A percentile compares a stretch with the other conserved stretches of the same genome.
These are phyloP conservation scores for Dryococelus australis DNA, from an alignment of 2,888 invertebrate species.

Conservation along the genomic window DNA sequence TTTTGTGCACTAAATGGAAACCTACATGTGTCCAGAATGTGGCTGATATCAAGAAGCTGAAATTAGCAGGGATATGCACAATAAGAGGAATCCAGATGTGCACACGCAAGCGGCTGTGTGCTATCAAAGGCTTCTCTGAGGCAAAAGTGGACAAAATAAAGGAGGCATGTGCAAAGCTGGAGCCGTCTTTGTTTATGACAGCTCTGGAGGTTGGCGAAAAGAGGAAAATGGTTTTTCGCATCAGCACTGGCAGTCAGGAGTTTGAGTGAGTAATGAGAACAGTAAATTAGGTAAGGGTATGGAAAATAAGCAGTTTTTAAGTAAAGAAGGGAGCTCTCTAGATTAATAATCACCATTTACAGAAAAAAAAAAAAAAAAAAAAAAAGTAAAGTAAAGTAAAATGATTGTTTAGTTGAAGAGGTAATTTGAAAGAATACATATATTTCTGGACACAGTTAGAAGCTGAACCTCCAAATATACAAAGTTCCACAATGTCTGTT, in stretches of 20 bases:
- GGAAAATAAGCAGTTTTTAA: no score
- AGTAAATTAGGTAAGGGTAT: no score
- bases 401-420: no score
- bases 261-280: slow-evolving; percentile 68
- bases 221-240: slow-evolving; percentile 74
- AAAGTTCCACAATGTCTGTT: no score
- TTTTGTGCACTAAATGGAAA: no score
- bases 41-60: slow-evolving; percentile 79
- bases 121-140: slow-evolving; percentile 79
- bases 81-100: slow-evolving; percentile 84
- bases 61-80: slow-evolving; percentile 79
- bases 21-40: slow-evolving; percentile 60
- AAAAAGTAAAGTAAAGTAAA: no score
- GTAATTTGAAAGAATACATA: no score
- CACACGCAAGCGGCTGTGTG: slow-evolving; percentile 73
- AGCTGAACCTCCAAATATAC: no score
- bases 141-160: slow-evolving; percentile 82
- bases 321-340: no score
- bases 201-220: slow-evolving; percentile 77
- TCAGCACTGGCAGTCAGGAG: slow-evolving; percentile 71
- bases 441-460: no score
- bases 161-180: slow-evolving; percentile 75
- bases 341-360: no score
- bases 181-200: slow-evolving; percentile 72
- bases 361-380: no score